Percentiles rank a stretch among this genome's conserved stretches.
Evolutionary conservation across 1,140 invertebrate species (phyloP).

Genomic region (Brachionus angularis): DNA sequence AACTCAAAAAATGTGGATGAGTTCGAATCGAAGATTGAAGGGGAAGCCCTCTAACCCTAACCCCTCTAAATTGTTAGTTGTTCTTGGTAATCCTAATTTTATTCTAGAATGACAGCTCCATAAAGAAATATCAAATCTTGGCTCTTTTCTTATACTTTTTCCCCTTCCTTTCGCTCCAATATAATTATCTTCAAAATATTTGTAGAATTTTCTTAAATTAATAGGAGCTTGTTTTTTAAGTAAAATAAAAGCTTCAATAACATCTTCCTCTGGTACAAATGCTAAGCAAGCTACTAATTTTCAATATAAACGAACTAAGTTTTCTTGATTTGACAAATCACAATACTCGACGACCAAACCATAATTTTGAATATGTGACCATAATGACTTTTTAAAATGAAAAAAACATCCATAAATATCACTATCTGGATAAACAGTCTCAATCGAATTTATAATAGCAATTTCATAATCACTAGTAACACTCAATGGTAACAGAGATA

Average conservation of each 20-base stretch:
- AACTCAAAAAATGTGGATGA: conserved; percentile 4
- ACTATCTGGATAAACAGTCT: background rate
- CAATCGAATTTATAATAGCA: background rate
- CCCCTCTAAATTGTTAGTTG: conserved; percentile 8
- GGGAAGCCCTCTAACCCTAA: conserved; percentile 16
- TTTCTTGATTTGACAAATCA: background rate
- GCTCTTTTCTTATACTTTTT: conserved; percentile 20
- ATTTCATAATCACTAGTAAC: background rate
- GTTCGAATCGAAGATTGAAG: conserved; percentile 9
- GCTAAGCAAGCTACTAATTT: background rate
- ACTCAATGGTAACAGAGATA: background rate
- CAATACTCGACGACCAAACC: conserved; percentile 12
- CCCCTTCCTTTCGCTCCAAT: conserved; percentile 15
- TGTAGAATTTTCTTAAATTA: background rate
- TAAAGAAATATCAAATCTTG: background rate
- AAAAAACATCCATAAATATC: conserved; percentile 11
- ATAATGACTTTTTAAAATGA: conserved; percentile 22
- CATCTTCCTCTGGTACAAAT: conserved; percentile 1
- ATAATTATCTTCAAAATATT: conserved; percentile 30
- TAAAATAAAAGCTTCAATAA: background rate
- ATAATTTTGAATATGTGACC: background rate
- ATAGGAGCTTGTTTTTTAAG: background rate
- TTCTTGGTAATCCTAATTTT: background rate
- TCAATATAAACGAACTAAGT: background rate
- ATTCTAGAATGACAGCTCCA: background rate